Evolutionary conservation across 2,113 vertebrate genomes (phyloP), one percentile per base, ranked within the genome.

Genomic region (Patagioenas fasciata): DNA sequence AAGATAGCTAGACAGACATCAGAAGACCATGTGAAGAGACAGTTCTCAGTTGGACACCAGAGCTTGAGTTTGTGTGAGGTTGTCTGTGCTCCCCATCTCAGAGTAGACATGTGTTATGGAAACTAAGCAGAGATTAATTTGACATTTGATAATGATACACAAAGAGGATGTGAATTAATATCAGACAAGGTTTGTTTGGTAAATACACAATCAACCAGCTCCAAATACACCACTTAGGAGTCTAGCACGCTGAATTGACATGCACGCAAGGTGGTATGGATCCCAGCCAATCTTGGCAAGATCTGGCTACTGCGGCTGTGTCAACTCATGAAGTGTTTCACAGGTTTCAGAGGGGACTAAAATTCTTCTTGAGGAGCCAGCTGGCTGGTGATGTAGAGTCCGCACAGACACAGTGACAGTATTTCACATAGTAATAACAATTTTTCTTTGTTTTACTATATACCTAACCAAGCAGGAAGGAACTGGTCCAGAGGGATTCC

Each of bases 271-370:
- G 94, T 64, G 69, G 69, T 4, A 12, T 89, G 89, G 89, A 95
- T 84, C 56, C 32, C 83, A 79, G 93, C 83, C 95, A 93, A 13
- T 38, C 86, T 92, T 93, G 91, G 91, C 91, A 92, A 86, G 86
- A 74, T 80, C 83, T 72, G 91, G 89, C 56, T 84, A 31, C 65
- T 81, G 57, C 71, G 80, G 70, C 64, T 84, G 91, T 95, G 93
- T 92, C 93, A 96, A 95, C 86, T 78, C 78, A 92, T 85, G 38
- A 96, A 96, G 77, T 85, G 94, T 87, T 95, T 97, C 93, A 87
- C 80, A 89, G 91, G 88, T 93, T 89, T 84, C 86, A 91, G 65
- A 89, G 70, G 56, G 67, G 34, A 54, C 91, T 88, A 78, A 94
- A 96, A 88, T 80, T 54, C 71, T 70, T 95, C 77, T 38, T 67